Evolutionary conservation across 2,888 invertebrate genomes (phyloP).

Genomic region (Eupithecia inturbata): DNA sequence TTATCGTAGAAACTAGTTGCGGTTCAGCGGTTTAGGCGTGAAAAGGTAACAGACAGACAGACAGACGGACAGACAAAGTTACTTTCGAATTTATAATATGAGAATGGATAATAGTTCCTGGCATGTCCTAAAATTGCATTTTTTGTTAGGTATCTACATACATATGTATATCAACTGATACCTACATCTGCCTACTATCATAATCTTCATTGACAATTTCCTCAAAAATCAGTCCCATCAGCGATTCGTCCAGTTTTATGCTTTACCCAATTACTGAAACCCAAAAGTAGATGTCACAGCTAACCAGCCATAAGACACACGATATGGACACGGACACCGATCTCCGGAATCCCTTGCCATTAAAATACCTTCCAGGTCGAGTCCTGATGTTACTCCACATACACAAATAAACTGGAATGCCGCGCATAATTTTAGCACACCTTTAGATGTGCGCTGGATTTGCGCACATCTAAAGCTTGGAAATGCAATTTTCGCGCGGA

Average conservation of each 20-base stretch:
- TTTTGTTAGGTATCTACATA: no score
- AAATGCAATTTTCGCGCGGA: constrained; percentile 31
- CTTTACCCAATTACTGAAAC: constrained; percentile 27
- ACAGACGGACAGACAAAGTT: no score
- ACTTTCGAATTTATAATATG: no score
- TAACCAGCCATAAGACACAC: constrained; percentile 34
- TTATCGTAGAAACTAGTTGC: no score
- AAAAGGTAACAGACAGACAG: no score
- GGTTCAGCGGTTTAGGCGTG: no score
- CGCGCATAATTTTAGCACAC: constrained; percentile 64
- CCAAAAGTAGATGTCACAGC: constrained; percentile 28
- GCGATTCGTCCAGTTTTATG: constrained; percentile 21
- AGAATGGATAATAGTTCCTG: not conserved
- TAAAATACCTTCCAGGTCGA: constrained; percentile 49
- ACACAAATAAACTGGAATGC: constrained; percentile 74
- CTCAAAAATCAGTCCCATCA: not conserved
- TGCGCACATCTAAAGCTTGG: no score
- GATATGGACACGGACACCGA: constrained; percentile 28
- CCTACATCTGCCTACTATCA: not conserved
- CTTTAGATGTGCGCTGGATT: constrained; percentile 47
- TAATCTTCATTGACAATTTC: not conserved
- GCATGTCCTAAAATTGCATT: not conserved
- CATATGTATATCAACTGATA: not conserved
- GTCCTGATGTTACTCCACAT: constrained; percentile 44
- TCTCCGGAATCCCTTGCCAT: constrained; percentile 45